Base-by-base conservation (phyloP, 2,888 invertebrate species). In the Cordilura impudica region DNA sequence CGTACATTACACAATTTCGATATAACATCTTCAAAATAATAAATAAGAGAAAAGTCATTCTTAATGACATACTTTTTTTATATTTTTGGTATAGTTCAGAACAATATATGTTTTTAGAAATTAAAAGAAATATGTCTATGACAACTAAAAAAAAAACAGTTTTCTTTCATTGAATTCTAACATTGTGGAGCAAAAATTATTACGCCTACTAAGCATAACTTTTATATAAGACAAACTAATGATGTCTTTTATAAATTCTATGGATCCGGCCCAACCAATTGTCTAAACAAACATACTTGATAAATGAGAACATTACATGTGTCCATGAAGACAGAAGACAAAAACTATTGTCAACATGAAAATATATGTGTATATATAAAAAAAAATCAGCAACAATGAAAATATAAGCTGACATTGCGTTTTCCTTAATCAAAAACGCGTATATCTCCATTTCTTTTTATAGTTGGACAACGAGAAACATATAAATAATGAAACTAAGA, bases 261-360 rank as follows among this genome's bases (percentile, higher is more conserved):
- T 35, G 60, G 49, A 75, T 80, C 81, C 82, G 81, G 81, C 80
- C 82, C 82, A 82, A 81, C 81, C 84, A 83, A 83, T 83, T 84
- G 83, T 83, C 78, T 73, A 60, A 80, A 81, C 47, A 78, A 78
- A 75, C 65, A 74, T 54, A 78, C 54, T 79, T 83, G 81, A 83
- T 83, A 83, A 83, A 83, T 83, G 61, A 39, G 19, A 47, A 61
- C 54, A 69, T 63, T 47, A 54, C 54, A 75, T 35, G 54, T 61
- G 47, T 63, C 49, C 26, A 21, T 5, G 12, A 43, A 26, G 8
- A 23, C 14, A 12, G 12, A 4, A 67, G 45, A n/a, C n/a, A 26
- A 45, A 56, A 45, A 45, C 65, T 51, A 58, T 58, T 65, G 39
- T 49, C 29, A 73, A 60, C 21, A 67, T 29, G 53, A 53, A 29